Evolutionary conservation across 2,888 invertebrate species (phyloP).

Genomic region (Pocota personata): DNA sequence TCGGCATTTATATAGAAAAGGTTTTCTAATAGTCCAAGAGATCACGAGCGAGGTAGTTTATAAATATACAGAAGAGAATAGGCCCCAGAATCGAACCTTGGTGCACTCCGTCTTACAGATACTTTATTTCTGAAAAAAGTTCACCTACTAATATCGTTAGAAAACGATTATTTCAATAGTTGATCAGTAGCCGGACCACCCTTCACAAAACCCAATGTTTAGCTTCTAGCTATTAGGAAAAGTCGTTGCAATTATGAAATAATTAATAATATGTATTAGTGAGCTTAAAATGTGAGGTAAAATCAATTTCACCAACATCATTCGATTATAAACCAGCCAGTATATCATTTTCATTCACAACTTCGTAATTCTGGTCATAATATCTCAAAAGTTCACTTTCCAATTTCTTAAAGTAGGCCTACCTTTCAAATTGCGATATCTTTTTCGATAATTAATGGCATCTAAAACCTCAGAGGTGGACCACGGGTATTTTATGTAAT

Average conservation of each 20-base stretch:
- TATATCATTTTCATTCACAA: neutral
- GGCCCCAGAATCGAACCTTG: neutral
- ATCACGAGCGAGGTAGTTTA: neutral
- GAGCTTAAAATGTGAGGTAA: neutral
- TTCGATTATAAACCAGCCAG: neutral
- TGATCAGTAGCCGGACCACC: neutral
- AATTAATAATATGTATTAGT: neutral
- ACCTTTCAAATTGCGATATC: neutral
- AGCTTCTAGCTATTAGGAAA: neutral
- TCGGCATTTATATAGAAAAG: too few relatives aligned
- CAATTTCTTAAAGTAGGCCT: neutral
- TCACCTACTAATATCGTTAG: neutral
- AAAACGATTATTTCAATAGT: neutral
- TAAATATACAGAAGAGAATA: neutral
- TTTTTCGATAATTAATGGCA: neutral
- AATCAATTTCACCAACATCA: constrained; percentile 8
- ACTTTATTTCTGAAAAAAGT: neutral
- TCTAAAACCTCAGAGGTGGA: neutral
- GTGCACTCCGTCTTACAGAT: neutral
- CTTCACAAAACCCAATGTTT: neutral
- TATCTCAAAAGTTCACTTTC: neutral
- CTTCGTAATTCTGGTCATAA: neutral
- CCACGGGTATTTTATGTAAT: neutral
- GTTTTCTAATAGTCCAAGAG: too few relatives aligned
- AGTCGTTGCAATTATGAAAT: neutral